Conservation (phyloP, 2,113 vertebrate species). For the Aegithalos caudatus region DNA sequence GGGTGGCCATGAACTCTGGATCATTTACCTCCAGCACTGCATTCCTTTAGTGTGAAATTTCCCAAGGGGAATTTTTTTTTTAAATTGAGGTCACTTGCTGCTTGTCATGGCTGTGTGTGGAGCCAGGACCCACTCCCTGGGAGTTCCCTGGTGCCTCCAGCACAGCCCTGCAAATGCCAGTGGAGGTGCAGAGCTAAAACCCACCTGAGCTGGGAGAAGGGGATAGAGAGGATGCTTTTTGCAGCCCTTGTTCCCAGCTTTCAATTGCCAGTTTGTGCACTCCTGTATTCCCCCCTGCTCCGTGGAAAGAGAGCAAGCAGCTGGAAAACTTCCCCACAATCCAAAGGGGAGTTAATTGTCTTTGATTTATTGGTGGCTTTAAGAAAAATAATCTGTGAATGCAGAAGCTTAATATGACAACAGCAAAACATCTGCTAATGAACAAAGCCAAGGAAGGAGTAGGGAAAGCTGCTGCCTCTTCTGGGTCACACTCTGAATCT, state of each 20-base stretch:
- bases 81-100: not conserved
- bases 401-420: not conserved
- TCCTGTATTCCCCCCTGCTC: not conserved
- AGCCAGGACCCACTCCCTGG: not conserved
- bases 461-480: not conserved
- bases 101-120: not conserved
- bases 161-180: accelerated
- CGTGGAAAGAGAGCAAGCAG: not conserved
- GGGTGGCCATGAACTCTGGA: not conserved
- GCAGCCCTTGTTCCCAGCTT: not conserved
- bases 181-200: not conserved
- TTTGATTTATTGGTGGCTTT: constrained; percentile 38
- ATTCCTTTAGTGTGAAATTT: constrained; percentile 41
- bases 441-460: not conserved
- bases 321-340: not conserved
- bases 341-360: not conserved
- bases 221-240: not conserved
- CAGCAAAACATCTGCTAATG: constrained; percentile 6
- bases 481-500: not conserved
- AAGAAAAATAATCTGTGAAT: constrained; percentile 24
- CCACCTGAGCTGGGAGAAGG: not conserved
- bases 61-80: not conserved
- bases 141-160: not conserved
- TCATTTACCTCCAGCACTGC: not conserved
- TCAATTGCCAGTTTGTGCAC: accelerated